These are phyloP conservation scores for Mungos mungo DNA, from an alignment of 2,113 vertebrate species.

Conservation along the genomic window DNA sequence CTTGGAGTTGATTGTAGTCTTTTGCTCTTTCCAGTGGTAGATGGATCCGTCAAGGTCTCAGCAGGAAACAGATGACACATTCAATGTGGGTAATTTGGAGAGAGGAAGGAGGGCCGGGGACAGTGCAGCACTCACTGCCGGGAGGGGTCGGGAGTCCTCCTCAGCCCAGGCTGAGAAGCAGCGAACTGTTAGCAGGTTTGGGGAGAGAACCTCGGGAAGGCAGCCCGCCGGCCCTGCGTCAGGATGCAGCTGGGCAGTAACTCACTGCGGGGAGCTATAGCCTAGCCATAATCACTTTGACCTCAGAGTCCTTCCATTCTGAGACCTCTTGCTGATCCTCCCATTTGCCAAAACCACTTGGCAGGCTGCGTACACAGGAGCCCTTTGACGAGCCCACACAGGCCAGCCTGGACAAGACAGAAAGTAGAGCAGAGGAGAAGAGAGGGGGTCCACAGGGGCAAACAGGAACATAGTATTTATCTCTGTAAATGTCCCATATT, in stretches of 20 bases:
- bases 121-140: neutral
- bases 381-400: neutral
- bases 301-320: neutral
- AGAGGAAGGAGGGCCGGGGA: no score
- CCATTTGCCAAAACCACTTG: neutral
- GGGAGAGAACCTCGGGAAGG: neutral
- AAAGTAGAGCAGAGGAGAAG: neutral
- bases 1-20: neutral
- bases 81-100: neutral
- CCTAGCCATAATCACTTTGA: neutral
- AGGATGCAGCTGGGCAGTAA: neutral
- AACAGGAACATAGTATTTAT: neutral
- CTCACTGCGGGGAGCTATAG: neutral
- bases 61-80: neutral
- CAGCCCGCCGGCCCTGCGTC: neutral
- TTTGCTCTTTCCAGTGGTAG: neutral
- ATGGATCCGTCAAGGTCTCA: neutral
- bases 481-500: neutral
- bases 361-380: accelerated
- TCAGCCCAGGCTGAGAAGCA: neutral
- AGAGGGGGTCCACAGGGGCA: neutral
- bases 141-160: neutral
- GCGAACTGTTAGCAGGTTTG: accelerated
- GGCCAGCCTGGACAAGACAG: neutral
- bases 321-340: neutral